Percentiles rank a stretch among this genome's conserved stretches.
Evolutionary conservation across 2,113 vertebrate genomes (phyloP).

Genomic region (Tachuris rubrigastra): DNA sequence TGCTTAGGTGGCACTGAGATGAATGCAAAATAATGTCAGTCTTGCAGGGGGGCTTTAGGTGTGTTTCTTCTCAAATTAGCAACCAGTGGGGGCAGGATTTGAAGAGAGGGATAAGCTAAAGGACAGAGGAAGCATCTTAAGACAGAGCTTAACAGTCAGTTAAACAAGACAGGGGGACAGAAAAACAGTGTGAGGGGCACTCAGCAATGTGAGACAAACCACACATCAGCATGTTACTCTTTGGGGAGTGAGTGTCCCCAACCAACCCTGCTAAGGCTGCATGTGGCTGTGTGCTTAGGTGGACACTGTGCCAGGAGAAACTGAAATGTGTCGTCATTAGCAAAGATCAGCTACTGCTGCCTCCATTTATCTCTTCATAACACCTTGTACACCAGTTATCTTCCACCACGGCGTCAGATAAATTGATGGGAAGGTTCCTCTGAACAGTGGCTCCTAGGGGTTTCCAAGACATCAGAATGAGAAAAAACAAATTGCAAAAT

Average conservation of each 20-base stretch:
- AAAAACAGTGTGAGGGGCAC: fast-evolving
- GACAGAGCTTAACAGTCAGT: not conserved
- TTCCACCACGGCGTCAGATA: not conserved
- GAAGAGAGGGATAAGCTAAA: not conserved
- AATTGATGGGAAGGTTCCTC: not conserved
- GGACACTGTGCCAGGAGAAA: not conserved
- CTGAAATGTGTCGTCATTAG: not conserved
- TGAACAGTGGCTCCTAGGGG: not conserved
- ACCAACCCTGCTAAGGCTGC: not conserved
- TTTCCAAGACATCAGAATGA: not conserved
- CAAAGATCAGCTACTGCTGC: not conserved
- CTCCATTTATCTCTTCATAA: not conserved
- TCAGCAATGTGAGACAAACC: not conserved
- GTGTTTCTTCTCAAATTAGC: not conserved
- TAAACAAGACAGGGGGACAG: not conserved
- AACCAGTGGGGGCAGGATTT: not conserved
- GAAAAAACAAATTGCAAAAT: not conserved
- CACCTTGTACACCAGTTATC: not conserved
- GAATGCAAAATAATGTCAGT: not conserved
- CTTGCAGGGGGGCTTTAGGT: not conserved
- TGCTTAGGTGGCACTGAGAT: not conserved
- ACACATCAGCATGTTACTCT: not conserved
- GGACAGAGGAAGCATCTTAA: not conserved
- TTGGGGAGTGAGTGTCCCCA: fast-evolving
- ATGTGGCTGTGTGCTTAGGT: not conserved